A percentile compares a stretch with the other conserved stretches of the same genome.
Conservation (phyloP, 2,888 invertebrate species). For the Eupithecia exiguata region DNA sequence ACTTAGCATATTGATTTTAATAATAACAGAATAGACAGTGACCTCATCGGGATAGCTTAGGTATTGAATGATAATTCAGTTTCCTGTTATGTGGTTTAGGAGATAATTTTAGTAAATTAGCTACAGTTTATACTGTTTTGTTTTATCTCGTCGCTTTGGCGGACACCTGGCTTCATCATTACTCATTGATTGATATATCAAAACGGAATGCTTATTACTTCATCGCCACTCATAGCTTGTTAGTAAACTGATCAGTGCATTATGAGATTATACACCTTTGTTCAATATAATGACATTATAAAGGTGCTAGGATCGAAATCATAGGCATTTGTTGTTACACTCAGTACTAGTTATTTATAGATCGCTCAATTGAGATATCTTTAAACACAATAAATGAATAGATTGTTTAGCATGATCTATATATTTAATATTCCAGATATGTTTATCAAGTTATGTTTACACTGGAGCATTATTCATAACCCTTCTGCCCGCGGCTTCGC, state of each 20-base stretch:
- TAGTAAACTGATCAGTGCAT: constrained; percentile 37
- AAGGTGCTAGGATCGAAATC: background rate
- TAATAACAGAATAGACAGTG: constrained; percentile 32
- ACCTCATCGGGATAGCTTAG: constrained; percentile 16
- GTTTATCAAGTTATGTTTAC: background rate
- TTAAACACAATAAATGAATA: background rate
- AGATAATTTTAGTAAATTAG: constrained; percentile 25
- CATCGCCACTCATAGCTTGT: constrained; percentile 39
- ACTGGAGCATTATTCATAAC: background rate
- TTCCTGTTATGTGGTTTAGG: constrained; percentile 35
- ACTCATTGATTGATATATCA: constrained; percentile 30
- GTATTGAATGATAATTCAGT: constrained; percentile 19
- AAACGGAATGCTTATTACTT: constrained; percentile 40
- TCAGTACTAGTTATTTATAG: background rate
- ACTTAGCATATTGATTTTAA: constrained; percentile 51
- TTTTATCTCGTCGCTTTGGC: constrained; percentile 3
- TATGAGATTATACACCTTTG: constrained; percentile 40
- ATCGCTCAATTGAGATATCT: background rate
- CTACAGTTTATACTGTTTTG: constrained; percentile 11
- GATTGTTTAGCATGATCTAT: too few relatives aligned
- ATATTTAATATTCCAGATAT: too few relatives aligned
- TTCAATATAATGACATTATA: constrained; percentile 23
- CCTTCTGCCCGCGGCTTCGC: too few relatives aligned
- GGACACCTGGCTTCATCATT: constrained; percentile 16
- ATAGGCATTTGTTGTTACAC: background rate